Evolutionary conservation across 2,113 vertebrate species (phyloP).

Genomic region (Aleadryas rufinucha): DNA sequence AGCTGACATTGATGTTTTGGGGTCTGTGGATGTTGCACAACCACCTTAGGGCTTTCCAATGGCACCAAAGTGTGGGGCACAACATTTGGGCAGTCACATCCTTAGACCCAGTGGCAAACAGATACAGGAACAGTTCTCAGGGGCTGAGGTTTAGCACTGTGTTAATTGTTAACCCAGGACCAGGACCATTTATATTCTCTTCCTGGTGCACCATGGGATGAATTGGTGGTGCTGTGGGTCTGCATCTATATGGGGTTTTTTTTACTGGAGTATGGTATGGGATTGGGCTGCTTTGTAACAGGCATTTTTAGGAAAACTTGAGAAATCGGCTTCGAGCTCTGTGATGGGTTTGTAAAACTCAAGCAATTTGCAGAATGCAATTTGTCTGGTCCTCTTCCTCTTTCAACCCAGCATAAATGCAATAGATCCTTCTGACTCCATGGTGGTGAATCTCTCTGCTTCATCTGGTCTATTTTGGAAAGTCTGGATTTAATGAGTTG

Average conservation of each 20-base stretch:
- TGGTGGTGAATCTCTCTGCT: neutral
- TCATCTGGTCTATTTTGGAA: neutral
- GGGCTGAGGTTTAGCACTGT: neutral
- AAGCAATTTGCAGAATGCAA: neutral
- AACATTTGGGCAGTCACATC: neutral
- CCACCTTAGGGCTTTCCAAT: neutral
- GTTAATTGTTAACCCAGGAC: slow-evolving; percentile 2
- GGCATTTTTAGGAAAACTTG: neutral
- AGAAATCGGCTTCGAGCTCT: neutral
- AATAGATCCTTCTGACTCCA: neutral
- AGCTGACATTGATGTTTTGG: neutral
- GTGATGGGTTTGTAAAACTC: neutral
- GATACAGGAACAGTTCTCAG: neutral
- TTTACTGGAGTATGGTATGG: neutral
- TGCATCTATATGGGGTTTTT: neutral
- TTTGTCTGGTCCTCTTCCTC: neutral
- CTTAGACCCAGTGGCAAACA: neutral
- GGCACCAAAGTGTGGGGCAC: neutral
- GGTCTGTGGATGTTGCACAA: neutral
- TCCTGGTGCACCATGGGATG: neutral
- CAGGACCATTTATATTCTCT: neutral
- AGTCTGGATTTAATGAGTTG: neutral
- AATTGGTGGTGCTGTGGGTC: neutral
- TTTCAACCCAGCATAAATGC: neutral
- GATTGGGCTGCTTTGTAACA: neutral